Evolutionary conservation across 1,140 invertebrate genomes (phyloP).

Genomic region (Asobara japonica): DNA sequence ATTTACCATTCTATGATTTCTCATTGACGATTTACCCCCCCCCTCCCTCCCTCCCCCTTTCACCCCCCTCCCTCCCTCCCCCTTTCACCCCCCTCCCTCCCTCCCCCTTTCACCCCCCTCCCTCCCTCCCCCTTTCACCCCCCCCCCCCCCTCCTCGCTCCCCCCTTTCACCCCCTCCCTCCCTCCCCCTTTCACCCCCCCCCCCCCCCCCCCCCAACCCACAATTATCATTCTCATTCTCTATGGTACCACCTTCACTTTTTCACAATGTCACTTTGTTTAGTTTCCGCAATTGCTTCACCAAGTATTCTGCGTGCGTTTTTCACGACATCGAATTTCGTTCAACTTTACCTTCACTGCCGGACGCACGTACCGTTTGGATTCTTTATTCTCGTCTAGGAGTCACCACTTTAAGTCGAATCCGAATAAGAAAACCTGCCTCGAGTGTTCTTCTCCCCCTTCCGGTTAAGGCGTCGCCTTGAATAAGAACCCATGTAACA

Average conservation of each 20-base stretch:
- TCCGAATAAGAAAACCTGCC: conserved; percentile 13
- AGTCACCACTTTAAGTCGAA: conserved; percentile 2
- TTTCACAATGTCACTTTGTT: not conserved
- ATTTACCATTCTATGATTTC: no score
- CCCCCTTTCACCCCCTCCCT: no score
- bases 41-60: no score
- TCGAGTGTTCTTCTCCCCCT: not conserved
- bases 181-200: no score
- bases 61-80: no score
- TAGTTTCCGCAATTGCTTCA: not conserved
- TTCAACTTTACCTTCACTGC: conserved; percentile 9
- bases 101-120: no score
- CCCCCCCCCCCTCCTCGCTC: no score
- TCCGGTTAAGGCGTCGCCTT: not conserved
- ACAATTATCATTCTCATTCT: no score
- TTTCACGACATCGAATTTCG: conserved; percentile 34
- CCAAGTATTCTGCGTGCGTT: conserved; percentile 32
- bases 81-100: no score
- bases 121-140: no score
- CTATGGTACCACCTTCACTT: not conserved
- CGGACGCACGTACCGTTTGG: conserved; percentile 15
- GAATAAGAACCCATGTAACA: conserved; percentile 13
- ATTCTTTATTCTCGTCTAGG: conserved; percentile 20
- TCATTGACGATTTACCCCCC: no score
- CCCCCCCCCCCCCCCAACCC: no score